phyloP scores from a whole-genome alignment of 2,113 vertebrate genomes.

The Actinemys pallida region DNA sequence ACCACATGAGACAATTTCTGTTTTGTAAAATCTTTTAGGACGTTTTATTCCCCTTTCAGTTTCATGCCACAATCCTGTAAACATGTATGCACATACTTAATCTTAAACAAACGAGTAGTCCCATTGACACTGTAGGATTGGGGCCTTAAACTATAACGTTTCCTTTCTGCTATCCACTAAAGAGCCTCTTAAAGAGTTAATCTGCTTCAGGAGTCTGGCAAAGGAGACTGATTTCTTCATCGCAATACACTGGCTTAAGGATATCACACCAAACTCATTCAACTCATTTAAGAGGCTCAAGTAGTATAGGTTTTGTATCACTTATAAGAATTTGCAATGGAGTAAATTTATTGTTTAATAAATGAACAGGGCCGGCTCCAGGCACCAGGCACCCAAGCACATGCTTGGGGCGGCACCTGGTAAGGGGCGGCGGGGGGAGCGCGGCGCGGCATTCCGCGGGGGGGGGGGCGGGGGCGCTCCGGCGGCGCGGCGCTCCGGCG shows the following conservation, averaged over 20 bases:
- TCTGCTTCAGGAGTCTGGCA: not conserved
- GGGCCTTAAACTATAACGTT: not conserved
- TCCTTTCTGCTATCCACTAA: not conserved
- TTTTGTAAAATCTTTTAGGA: not conserved
- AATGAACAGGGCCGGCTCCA: not conserved
- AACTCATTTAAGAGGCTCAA: not conserved
- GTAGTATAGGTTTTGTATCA: not conserved
- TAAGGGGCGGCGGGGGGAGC: no score
- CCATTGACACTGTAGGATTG: not conserved
- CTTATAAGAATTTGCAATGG: not conserved
- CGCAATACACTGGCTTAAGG: not conserved
- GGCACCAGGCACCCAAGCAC: no score
- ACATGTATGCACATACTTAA: not conserved
- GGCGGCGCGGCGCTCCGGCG: no score
- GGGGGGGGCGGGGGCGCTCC: no score
- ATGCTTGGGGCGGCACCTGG: no score
- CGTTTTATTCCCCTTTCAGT: not conserved
- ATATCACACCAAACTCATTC: not conserved
- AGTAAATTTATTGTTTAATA: not conserved
- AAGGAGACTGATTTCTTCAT: not conserved
- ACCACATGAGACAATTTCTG: not conserved
- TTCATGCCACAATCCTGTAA: not conserved
- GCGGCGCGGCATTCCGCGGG: no score
- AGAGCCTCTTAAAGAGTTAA: not conserved
- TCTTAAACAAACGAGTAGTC: not conserved